phyloP scores from a whole-genome alignment of 2,797 vertebrate genomes.

The Euphonia xanthogaster region DNA sequence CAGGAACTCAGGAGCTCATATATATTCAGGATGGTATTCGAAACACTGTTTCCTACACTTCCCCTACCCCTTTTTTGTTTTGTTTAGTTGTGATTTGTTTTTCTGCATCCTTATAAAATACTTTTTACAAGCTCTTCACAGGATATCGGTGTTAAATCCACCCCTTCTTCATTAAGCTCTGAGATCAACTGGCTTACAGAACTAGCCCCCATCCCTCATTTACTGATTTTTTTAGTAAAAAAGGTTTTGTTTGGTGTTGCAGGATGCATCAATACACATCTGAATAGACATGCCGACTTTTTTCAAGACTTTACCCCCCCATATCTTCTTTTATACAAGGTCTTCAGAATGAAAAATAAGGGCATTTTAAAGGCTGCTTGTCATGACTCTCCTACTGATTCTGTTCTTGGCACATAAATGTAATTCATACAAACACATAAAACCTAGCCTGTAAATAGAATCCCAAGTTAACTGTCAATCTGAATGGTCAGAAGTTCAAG shows the following conservation, averaged over 20 bases:
- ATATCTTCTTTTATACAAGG: background rate
- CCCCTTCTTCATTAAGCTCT: background rate
- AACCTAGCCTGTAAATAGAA: background rate
- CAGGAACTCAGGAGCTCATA: background rate
- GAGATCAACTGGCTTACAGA: background rate
- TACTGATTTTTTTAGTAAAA: background rate
- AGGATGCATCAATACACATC: background rate
- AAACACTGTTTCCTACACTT: background rate
- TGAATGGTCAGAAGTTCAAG: background rate
- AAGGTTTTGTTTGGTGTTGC: background rate
- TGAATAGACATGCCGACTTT: background rate
- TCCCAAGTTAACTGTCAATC: background rate
- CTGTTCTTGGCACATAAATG: background rate
- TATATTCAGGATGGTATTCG: background rate
- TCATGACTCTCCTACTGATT: accelerated
- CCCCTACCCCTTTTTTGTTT: accelerated
- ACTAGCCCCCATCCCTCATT: background rate
- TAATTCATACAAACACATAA: background rate
- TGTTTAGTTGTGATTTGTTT: background rate
- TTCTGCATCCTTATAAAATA: background rate
- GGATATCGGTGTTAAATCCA: background rate
- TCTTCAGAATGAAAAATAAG: background rate
- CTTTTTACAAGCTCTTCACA: background rate
- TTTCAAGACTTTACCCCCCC: background rate
- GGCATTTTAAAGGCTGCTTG: background rate